Evolutionary conservation across 2,888 invertebrate species (phyloP).

Genomic region (Rhagophthalmus giganteus): DNA sequence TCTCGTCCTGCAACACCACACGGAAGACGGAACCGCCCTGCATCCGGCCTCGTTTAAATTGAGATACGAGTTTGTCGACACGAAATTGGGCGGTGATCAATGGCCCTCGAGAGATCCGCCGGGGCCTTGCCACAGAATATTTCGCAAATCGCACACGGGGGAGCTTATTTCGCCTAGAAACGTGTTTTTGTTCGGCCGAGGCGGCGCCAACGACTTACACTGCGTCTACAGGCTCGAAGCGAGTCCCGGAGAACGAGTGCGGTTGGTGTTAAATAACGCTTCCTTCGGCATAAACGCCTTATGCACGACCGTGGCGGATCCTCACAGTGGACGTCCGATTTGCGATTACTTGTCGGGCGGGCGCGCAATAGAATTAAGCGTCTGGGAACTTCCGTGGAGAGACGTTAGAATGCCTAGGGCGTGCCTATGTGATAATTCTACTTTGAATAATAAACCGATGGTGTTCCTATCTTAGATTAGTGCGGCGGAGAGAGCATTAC

Average conservation of each 20-base stretch:
- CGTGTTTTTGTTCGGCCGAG: conserved; percentile 81
- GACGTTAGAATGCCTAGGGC: conserved; percentile 71
- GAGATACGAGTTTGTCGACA: conserved; percentile 84
- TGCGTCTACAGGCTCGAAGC: conserved; percentile 79
- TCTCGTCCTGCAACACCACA: conserved; percentile 60
- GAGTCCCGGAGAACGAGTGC: conserved; percentile 63
- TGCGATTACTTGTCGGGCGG: conserved; percentile 56
- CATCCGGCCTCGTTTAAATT: conserved; percentile 74
- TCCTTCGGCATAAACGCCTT: conserved; percentile 71
- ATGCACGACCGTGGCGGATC: conserved; percentile 72
- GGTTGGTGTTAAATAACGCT: conserved; percentile 69
- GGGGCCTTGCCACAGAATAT: conserved; percentile 65
- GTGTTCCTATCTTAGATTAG: conserved; percentile 70
- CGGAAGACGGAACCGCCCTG: conserved; percentile 75
- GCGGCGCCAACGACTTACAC: conserved; percentile 75
- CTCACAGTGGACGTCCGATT: conserved; percentile 69
- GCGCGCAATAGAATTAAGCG: conserved; percentile 60
- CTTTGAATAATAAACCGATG: conserved; percentile 62
- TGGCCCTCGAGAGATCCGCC: conserved; percentile 52
- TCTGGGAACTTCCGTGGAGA: conserved; percentile 74
- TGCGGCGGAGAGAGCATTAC: no score
- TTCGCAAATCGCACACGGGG: conserved; percentile 65
- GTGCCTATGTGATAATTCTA: conserved; percentile 78
- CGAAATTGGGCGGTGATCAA: conserved; percentile 71
- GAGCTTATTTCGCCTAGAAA: conserved; percentile 70